Evolutionary conservation across 2,888 invertebrate genomes (phyloP).

Genomic region (Lasioglossum villosulum): DNA sequence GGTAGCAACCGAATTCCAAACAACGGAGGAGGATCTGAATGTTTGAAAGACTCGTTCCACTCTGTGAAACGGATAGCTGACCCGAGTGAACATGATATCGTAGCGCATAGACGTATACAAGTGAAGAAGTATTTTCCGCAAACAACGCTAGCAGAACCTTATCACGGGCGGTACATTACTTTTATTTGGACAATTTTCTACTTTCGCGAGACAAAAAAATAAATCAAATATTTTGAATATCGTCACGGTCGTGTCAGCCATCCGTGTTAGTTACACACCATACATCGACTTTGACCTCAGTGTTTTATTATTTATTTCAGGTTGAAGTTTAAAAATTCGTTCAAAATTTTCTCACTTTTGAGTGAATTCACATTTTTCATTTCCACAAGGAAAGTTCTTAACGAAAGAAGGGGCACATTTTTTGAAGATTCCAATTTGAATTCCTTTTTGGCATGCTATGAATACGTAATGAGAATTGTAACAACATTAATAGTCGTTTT

Average conservation of each 20-base stretch:
- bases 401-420: not conserved
- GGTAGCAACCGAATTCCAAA: slow-evolving; percentile 25
- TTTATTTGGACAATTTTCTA: slow-evolving; percentile 17
- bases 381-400: not conserved
- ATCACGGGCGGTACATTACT: slow-evolving; percentile 14
- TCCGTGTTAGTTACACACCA: no score
- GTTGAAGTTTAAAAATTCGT: not conserved
- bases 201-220: not conserved
- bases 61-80: slow-evolving; percentile 43
- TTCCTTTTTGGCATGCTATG: not conserved
- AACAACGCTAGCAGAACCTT: slow-evolving; percentile 18
- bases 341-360: not conserved
- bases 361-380: not conserved
- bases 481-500: not conserved
- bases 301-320: not conserved
- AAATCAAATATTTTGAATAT: not conserved
- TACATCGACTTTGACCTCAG: not conserved
- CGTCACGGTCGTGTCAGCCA: not conserved
- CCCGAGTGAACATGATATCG: slow-evolving; percentile 52
- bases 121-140: not conserved
- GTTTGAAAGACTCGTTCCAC: slow-evolving; percentile 47
- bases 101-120: not conserved
- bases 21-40: slow-evolving; percentile 56
- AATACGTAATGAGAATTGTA: not conserved
- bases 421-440: not conserved